A percentile compares a stretch with the other conserved stretches of the same genome.
phyloP scores from a whole-genome alignment of 2,888 invertebrate genomes.

The Plagiodera versicolora region DNA sequence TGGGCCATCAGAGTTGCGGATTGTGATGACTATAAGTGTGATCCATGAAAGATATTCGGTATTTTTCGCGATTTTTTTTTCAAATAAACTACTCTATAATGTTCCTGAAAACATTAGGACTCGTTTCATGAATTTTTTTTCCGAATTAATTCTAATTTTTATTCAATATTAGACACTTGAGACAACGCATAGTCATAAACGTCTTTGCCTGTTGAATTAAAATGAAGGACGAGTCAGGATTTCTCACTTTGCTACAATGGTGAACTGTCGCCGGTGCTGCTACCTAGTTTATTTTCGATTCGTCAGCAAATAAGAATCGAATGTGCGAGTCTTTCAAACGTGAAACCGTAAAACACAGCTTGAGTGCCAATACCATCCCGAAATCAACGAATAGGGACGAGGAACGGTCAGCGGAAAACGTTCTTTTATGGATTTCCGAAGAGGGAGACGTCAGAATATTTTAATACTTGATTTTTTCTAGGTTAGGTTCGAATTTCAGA shows the following conservation, averaged over 20 bases:
- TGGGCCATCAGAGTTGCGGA: no score
- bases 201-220: no score
- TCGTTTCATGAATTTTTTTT: no score
- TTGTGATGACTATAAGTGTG: no score
- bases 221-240: no score
- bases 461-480: not conserved
- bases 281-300: slow-evolving; percentile 49
- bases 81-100: no score
- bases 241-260: slow-evolving; percentile 25
- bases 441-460: not conserved
- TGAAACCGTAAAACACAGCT: slow-evolving; percentile 45
- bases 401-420: slow-evolving; percentile 2
- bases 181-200: no score
- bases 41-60: no score
- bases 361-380: slow-evolving; percentile 28
- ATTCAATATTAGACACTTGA: no score
- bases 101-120: no score
- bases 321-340: slow-evolving; percentile 29
- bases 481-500: not conserved
- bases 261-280: slow-evolving; percentile 46
- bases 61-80: no score
- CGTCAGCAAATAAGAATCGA: slow-evolving; percentile 34
- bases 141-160: no score
- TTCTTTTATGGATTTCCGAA: not conserved
- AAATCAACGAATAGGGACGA: not conserved